Conservation (phyloP, 2,113 vertebrate species). For the Serranochromis macrocephalus region DNA sequence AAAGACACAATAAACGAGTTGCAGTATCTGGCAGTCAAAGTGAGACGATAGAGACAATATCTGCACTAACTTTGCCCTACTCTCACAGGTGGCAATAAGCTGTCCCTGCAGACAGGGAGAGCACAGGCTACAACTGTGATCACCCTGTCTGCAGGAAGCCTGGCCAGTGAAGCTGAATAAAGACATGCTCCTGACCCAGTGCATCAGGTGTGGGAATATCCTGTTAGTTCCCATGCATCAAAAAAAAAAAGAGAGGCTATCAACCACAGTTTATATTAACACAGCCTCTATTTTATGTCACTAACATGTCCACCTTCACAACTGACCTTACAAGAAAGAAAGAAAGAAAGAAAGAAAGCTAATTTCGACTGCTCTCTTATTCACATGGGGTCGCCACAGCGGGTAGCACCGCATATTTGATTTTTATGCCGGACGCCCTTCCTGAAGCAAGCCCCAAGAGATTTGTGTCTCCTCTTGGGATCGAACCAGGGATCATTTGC, state of each 20-base stretch:
- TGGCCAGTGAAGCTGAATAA: neutral
- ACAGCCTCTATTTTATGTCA: neutral
- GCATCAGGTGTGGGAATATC: neutral
- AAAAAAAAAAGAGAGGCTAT: neutral
- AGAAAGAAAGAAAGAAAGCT: neutral
- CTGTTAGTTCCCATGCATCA: neutral
- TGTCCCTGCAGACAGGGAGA: neutral
- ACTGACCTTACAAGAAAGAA: neutral
- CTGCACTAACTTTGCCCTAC: neutral
- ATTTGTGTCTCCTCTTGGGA: neutral
- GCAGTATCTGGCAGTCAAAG: neutral
- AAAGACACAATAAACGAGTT: neutral
- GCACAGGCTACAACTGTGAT: neutral
- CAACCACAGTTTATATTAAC: neutral
- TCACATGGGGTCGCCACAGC: neutral
- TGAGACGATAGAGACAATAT: neutral
- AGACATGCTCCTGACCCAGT: neutral
- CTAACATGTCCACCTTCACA: neutral
- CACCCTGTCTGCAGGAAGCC: neutral
- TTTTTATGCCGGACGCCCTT: neutral
- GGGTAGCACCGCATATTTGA: neutral
- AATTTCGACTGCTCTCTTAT: neutral
- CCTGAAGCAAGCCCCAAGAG: neutral
- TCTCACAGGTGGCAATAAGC: neutral
- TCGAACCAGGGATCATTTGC: neutral